Evolutionary conservation across 2,888 invertebrate genomes (phyloP).

Genomic region (Pandemis cinnamomeana): DNA sequence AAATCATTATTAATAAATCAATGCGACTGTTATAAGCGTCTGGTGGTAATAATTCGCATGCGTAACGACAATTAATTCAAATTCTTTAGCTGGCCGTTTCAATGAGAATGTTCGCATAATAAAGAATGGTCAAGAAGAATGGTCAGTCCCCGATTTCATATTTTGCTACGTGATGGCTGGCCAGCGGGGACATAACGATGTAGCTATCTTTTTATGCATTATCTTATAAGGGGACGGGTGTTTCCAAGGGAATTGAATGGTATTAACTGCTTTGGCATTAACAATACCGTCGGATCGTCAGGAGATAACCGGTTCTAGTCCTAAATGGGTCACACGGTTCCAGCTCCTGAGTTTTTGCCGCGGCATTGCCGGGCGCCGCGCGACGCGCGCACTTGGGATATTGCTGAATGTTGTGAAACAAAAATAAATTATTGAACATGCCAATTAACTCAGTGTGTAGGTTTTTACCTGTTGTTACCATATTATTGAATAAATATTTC

Average conservation of each 20-base stretch:
- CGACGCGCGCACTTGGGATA: conserved; percentile 9
- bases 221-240: conserved; percentile 75
- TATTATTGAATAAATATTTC: conserved; percentile 25
- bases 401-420: conserved; percentile 22
- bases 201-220: conserved; percentile 79
- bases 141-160: conserved; percentile 75
- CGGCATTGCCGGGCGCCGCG: conserved; percentile 46
- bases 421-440: not conserved
- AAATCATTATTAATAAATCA: conserved; percentile 44
- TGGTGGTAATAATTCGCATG: conserved; percentile 60
- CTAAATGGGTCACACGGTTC: conserved; percentile 84
- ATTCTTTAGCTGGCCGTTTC: conserved; percentile 63
- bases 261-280: conserved; percentile 78
- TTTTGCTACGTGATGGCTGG: conserved; percentile 72
- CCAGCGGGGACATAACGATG: conserved; percentile 70
- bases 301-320: conserved; percentile 81
- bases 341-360: conserved; percentile 76
- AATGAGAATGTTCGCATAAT: conserved; percentile 66
- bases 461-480: not conserved
- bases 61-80: conserved; percentile 59
- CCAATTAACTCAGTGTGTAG: not conserved
- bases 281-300: conserved; percentile 79
- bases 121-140: conserved; percentile 76
- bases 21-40: conserved; percentile 47
- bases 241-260: conserved; percentile 78